Base-by-base conservation (phyloP, 2,113 vertebrate species). In the Chaetodon auriga region DNA sequence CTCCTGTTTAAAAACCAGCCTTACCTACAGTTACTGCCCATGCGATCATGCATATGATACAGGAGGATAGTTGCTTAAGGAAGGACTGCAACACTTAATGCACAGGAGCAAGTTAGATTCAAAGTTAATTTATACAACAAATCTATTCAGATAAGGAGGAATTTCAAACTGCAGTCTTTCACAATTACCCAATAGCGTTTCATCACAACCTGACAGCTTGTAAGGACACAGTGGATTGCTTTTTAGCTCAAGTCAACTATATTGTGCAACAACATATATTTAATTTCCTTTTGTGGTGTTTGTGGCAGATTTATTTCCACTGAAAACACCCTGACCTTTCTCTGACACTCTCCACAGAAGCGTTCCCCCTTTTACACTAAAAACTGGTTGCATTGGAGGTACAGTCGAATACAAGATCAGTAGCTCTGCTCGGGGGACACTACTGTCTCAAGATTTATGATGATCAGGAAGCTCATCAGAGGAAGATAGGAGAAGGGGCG, bases 381-480 rank as follows among this genome's bases (percentile, higher is more conserved):
- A 89, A 91, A 63, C 53, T 10, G 63, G 72, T 77, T 89, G 78
- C 65, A 75, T 57, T 68, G 76, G 83, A 84, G 75, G 81, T 87
- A 83, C 79, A 91, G 82, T 66, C 66, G 84, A 86, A 89, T 78
- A 85, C 69, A 78, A 89, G 85, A 90, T 90, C 86, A 86, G 88
- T 79, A 35, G 82, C 85, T 87, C 68, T 18, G 43, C 84, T 91
- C 81, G 1, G 80, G 73, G 82, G 87, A 90, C 76, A 69, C 79
- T 38, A 36, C 63, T 45, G 48, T 66, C 83, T 83, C 64, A 61
- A 85, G 92, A 93, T 93, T 93, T 92, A 92, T 87, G 87, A 88
- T 53, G 83, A 90, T 89, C 85, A 77, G 89, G 80, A 84, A 92
- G 89, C 87, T 87, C 83, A 89, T 89, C 74, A 91, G 87, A 90